phyloP scores from a whole-genome alignment of 2,888 invertebrate genomes.

The Lycocerus yunnanus region DNA sequence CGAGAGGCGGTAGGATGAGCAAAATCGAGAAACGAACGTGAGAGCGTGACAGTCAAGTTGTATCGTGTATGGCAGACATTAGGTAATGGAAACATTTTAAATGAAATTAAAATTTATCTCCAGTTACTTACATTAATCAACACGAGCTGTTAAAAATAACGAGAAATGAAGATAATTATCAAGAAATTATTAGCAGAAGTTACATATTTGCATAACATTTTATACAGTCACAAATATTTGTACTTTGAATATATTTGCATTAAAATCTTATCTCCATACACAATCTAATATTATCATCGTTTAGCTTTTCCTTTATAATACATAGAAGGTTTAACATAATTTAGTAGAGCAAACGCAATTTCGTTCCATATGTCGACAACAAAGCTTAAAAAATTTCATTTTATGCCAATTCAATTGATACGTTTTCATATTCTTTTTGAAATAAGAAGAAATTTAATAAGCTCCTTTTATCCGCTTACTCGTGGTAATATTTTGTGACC shows the following conservation, averaged over 20 bases:
- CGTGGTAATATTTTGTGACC: not conserved
- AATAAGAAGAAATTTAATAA: not conserved
- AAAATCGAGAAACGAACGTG: too few species aligned
- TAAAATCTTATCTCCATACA: not conserved
- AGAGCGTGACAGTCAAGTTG: not conserved
- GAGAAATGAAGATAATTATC: not conserved
- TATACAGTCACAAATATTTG: constrained; percentile 1
- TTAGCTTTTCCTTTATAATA: not conserved
- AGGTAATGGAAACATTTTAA: not conserved
- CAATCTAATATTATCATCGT: constrained; percentile 1
- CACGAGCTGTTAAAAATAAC: not conserved
- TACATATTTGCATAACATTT: constrained; percentile 5
- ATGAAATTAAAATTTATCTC: not conserved
- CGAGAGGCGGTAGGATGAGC: too few species aligned
- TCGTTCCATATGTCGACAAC: not conserved
- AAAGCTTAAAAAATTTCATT: not conserved
- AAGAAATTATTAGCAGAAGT: not conserved
- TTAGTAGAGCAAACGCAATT: not conserved
- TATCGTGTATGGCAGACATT: not conserved
- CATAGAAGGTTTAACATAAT: not conserved
- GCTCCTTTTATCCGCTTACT: not conserved
- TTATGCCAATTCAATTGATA: not conserved
- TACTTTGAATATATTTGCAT: not conserved
- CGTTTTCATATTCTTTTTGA: not conserved
- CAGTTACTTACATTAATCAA: not conserved